A percentile compares a stretch with the other conserved stretches of the same genome.
phyloP scores from a whole-genome alignment of 35 echinoderm and acorn worm genomes.

The Apostichopus japonicus region DNA sequence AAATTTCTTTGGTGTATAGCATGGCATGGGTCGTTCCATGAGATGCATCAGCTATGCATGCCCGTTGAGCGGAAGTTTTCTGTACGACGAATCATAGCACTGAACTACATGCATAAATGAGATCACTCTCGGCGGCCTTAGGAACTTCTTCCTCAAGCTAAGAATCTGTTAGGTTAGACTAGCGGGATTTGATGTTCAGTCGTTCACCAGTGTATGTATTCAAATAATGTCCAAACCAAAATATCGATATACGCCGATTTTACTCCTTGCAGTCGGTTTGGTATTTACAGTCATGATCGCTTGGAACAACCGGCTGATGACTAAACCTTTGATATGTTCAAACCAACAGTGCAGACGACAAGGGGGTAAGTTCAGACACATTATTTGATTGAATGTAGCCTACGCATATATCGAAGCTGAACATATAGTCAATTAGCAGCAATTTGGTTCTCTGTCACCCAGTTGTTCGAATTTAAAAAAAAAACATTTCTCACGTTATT shows the following conservation, averaged over 20 bases:
- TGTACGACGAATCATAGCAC: background rate
- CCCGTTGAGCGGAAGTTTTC: background rate
- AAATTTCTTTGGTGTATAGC: background rate
- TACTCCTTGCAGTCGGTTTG: background rate
- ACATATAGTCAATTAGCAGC: no score
- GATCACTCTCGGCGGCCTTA: background rate
- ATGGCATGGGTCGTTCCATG: background rate
- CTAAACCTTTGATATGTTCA: no score
- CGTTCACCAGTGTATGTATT: background rate
- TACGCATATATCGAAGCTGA: no score
- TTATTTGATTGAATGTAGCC: no score
- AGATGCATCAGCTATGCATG: background rate
- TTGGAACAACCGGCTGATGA: background rate
- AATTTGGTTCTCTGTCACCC: no score
- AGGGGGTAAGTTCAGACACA: no score
- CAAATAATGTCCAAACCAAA: background rate
- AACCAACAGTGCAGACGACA: no score
- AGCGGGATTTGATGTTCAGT: background rate
- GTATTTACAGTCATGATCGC: background rate
- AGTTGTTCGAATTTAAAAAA: no score
- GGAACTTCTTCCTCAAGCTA: background rate
- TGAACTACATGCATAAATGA: background rate
- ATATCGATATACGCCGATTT: background rate
- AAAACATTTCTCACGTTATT: no score
- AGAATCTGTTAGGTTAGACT: background rate